Evolutionary conservation across 64 coral and sea anemone genomes (phyloP).

Genomic region (Porites australiensis): DNA sequence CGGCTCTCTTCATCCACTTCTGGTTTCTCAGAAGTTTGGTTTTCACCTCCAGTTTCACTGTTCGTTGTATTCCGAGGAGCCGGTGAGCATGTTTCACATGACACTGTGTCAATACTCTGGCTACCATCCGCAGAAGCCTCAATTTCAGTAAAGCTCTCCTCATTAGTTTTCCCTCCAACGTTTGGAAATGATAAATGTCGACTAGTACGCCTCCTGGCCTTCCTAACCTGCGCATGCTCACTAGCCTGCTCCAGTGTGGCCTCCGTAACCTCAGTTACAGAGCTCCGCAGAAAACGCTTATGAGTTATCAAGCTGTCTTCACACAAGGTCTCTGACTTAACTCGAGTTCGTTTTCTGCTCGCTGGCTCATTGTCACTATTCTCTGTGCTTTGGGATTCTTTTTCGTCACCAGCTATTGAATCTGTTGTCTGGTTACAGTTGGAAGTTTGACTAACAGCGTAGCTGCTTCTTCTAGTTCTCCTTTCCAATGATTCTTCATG

Average conservation of each 20-base stretch:
- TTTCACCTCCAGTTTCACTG: background rate
- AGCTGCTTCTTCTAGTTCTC: conserved; percentile 5
- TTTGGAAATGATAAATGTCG: conserved; percentile 18
- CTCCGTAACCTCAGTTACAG: background rate
- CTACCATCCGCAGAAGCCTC: background rate
- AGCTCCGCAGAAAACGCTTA: conserved; percentile 2
- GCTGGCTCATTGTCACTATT: background rate
- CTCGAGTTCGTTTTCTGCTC: conserved; percentile 41
- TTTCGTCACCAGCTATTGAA: conserved; percentile 1
- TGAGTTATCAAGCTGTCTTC: background rate
- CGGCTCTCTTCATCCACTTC: conserved; percentile 47
- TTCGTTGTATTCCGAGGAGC: background rate
- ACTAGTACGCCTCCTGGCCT: background rate
- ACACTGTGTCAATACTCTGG: background rate
- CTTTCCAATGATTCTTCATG: background rate
- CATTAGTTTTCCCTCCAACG: background rate
- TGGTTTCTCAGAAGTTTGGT: background rate
- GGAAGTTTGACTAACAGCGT: background rate
- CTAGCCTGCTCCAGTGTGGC: background rate
- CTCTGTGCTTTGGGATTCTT: background rate
- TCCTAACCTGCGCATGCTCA: background rate
- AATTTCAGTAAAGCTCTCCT: background rate
- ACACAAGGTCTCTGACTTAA: background rate
- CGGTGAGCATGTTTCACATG: background rate
- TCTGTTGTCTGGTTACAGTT: background rate